Evolutionary conservation across 1,140 invertebrate genomes (phyloP), one percentile per base, ranked within the genome.

Genomic region (Metaphire vulgaris): DNA sequence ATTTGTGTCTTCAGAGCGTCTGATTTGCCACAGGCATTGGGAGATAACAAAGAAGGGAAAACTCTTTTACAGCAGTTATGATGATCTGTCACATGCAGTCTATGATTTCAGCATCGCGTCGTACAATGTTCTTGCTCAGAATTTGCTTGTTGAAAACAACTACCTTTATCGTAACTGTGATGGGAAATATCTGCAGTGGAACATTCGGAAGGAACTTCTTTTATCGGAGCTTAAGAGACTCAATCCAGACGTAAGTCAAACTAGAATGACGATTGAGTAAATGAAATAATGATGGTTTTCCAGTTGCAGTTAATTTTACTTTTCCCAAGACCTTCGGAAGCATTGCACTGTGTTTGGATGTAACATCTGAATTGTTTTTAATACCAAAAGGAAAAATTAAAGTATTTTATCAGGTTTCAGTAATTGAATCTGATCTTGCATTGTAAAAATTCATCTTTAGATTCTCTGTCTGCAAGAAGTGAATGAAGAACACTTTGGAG

Each of bases 61-160:
- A 56, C 41, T 12, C 41, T 56, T 56, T 21, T 56, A 56, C 41
- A 56, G 41, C 21, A 56, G 41, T 21, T 56, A 56, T 21, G 41
- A 21, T 56, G 41, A 56, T 56, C 21, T 56, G 41, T 56, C 41
- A 6, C 41, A 56, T 21, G 21, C 41, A 21, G 41, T 56, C 41
- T 56, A 56, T 34, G 41, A 73, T 69, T 82, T 85, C 65, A 79
- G 77, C 0, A 72, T 85, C 31, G 82, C 83, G 80, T 79, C 81
- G 2, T 97, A 96, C 83, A 97, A 98, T 86, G 90, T 97, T 41
- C 85, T 97, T 34, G 91, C 94, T 0, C 95, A 96, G 86, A 88
- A 90, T 78, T 86, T 96, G 33, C 79, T 97, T 64, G 89, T 92
- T 80, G 86, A 89, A 75, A 92, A 97, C 85, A 82, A 86, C 0